A percentile compares a stretch with the other conserved stretches of the same genome.
phyloP scores from a whole-genome alignment of 2,113 vertebrate genomes.

The Rhabdornis inornatus region DNA sequence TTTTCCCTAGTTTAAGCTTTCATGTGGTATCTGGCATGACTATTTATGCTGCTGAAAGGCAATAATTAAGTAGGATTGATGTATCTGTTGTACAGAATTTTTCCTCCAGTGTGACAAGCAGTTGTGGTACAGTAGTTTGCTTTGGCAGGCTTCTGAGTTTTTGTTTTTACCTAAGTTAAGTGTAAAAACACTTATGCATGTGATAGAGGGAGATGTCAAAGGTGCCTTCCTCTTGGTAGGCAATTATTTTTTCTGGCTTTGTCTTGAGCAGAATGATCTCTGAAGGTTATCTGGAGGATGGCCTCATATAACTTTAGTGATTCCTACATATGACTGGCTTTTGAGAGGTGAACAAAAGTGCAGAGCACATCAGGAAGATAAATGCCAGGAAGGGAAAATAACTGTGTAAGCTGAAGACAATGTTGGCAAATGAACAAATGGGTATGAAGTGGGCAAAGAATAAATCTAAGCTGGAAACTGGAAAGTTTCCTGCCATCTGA shows the following conservation, averaged over 20 bases:
- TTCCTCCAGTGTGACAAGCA: not conserved
- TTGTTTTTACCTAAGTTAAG: not conserved
- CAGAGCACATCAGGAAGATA: slow-evolving; percentile 38
- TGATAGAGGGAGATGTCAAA: not conserved
- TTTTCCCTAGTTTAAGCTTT: not conserved
- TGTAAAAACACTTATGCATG: not conserved
- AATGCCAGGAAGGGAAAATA: slow-evolving; percentile 51
- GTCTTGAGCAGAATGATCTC: not conserved
- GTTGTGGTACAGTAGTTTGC: not conserved
- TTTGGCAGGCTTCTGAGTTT: not conserved
- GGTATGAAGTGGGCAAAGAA: slow-evolving; percentile 34
- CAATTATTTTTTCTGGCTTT: slow-evolving; percentile 3
- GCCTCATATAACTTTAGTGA: not conserved
- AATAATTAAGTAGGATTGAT: not conserved
- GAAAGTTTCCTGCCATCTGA: slow-evolving; percentile 21
- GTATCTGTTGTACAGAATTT: not conserved
- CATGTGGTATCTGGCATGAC: not conserved
- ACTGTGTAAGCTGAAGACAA: slow-evolving; percentile 46
- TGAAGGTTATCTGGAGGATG: slow-evolving; percentile 48
- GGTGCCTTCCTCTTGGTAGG: slow-evolving; percentile 15
- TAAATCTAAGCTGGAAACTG: slow-evolving; percentile 21
- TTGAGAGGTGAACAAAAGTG: slow-evolving; percentile 44
- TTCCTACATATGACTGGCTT: slow-evolving; percentile 11
- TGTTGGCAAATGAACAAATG: slow-evolving; percentile 52
- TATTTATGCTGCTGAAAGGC: not conserved